These are phyloP conservation scores for Drosophila neonasuta DNA, from an alignment of 2,888 invertebrate species.

Conservation along the genomic window DNA sequence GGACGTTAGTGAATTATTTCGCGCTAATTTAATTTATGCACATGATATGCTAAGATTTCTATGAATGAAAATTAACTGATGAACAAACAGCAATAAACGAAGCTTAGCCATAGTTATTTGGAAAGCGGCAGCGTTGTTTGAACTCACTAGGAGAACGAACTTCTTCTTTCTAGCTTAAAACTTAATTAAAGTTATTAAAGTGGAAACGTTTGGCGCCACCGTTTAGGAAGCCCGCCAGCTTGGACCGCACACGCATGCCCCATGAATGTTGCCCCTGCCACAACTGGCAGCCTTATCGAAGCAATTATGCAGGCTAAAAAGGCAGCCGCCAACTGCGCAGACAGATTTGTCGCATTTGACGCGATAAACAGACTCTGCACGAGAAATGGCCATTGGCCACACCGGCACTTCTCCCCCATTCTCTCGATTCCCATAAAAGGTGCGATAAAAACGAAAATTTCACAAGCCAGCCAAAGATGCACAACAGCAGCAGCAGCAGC, in stretches of 20 bases:
- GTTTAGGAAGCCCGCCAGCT: slow-evolving; percentile 43
- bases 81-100: slow-evolving; percentile 16
- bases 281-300: slow-evolving; percentile 61
- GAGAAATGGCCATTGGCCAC: slow-evolving; percentile 67
- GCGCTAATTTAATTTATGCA: slow-evolving; percentile 52
- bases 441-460: slow-evolving; percentile 77
- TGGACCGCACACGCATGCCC: slow-evolving; percentile 68
- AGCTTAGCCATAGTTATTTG: background rate
- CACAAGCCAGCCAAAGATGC: slow-evolving; percentile 59
- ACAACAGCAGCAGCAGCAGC: slow-evolving; percentile 39
- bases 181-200: slow-evolving; percentile 74
- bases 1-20: slow-evolving; percentile 58
- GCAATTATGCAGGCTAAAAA: slow-evolving; percentile 72
- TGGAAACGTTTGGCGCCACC: slow-evolving; percentile 70
- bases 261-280: slow-evolving; percentile 31
- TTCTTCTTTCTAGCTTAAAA: slow-evolving; percentile 44
- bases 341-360: slow-evolving; percentile 75
- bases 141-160: slow-evolving; percentile 24
- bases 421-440: slow-evolving; percentile 56
- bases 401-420: slow-evolving; percentile 24
- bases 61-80: slow-evolving; percentile 61
- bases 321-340: slow-evolving; percentile 64
- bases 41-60: slow-evolving; percentile 60
- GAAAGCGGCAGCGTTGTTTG: slow-evolving; percentile 24
- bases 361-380: slow-evolving; percentile 70